phyloP scores from a whole-genome alignment of 2,113 vertebrate genomes.

The Petrocephalus zakoni region DNA sequence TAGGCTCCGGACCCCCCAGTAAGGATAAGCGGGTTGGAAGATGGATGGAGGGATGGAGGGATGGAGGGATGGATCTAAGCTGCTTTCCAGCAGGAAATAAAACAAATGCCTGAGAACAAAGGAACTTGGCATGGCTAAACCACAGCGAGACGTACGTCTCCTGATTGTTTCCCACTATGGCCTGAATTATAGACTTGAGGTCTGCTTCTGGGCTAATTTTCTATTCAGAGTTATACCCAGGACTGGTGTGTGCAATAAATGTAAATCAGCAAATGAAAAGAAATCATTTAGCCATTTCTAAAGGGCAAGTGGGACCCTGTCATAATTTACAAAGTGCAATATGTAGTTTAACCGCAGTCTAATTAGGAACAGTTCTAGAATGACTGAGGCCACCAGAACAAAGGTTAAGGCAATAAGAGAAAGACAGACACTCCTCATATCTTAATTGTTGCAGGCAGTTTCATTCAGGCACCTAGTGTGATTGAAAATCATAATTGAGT shows the following conservation, averaged over 20 bases:
- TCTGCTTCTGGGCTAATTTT: constrained; percentile 41
- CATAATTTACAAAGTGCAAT: constrained; percentile 44
- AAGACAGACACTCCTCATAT: neutral
- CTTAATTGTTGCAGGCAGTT: neutral
- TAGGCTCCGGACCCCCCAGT: too few species aligned
- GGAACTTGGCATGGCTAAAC: neutral
- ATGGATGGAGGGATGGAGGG: too few species aligned
- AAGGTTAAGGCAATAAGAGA: constrained; percentile 51
- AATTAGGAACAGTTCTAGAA: constrained; percentile 41
- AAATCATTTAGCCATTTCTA: constrained; percentile 54
- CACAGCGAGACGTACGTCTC: neutral
- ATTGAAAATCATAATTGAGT: neutral
- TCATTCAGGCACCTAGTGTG: neutral
- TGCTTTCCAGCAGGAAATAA: neutral
- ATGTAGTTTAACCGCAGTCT: constrained; percentile 48
- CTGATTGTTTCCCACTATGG: constrained; percentile 16
- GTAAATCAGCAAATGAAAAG: constrained; percentile 53
- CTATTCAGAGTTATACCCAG: constrained; percentile 47
- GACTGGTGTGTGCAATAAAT: constrained; percentile 45
- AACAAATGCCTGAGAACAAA: neutral
- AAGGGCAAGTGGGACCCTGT: constrained; percentile 38
- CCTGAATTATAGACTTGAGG: constrained; percentile 51
- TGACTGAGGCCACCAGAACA: constrained; percentile 38
- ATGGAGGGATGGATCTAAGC: too few species aligned
- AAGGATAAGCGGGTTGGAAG: too few species aligned